A percentile compares a stretch with the other conserved stretches of the same genome.
These are phyloP conservation scores for Pyrocephalus nanus DNA, from an alignment of 2,797 vertebrate genomes.

Conservation along the genomic window DNA sequence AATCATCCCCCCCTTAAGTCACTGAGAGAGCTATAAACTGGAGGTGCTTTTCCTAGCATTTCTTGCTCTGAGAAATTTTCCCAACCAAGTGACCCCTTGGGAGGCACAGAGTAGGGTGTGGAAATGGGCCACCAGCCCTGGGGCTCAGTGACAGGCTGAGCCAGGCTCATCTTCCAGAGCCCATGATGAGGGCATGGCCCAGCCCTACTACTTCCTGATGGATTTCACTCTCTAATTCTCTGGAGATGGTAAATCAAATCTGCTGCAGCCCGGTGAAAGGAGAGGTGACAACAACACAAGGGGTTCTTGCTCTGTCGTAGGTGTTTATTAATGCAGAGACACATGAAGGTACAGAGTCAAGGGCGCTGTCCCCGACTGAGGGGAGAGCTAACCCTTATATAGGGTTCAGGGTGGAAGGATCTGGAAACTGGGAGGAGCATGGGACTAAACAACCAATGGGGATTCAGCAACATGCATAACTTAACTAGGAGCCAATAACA, in stretches of 20 bases:
- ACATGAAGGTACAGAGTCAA: no score
- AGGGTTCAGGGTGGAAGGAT: no score
- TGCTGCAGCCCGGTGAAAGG: no score
- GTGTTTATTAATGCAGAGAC: no score
- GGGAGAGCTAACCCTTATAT: no score
- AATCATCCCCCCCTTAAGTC: not conserved
- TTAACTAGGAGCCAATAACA: no score
- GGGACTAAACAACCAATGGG: no score
- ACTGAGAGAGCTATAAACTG: not conserved
- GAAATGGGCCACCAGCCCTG: not conserved
- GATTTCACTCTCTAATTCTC: not conserved
- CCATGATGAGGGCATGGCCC: not conserved
- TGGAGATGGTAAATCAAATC: not conserved
- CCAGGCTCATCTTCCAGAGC: not conserved
- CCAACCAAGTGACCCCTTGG: not conserved
- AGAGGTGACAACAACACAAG: no score
- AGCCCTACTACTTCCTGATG: not conserved
- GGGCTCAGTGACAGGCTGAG: not conserved
- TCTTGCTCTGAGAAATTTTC: not conserved
- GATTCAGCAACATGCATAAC: no score
- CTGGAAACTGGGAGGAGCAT: no score
- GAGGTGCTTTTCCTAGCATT: not conserved
- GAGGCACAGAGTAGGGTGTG: not conserved
- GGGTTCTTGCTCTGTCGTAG: no score
- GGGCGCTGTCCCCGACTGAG: no score